A percentile compares a stretch with the other conserved stretches of the same genome.
Conservation (phyloP, 2,113 vertebrate genomes). For the Trichomycterus rosablanca region DNA sequence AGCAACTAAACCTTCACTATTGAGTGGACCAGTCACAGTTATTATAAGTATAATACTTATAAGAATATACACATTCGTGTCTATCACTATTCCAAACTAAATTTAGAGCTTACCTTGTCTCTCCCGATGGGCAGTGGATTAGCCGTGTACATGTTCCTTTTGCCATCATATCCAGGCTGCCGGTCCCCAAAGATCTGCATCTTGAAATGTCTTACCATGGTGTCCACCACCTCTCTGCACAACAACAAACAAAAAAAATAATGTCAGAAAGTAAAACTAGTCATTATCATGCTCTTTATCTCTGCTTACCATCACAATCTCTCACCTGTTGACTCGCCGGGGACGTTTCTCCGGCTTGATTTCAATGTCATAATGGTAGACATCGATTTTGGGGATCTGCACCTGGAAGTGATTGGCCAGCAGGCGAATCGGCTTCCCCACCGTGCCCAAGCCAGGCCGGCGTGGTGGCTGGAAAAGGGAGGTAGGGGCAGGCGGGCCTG, state of each 20-base stretch:
- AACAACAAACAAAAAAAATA: neutral
- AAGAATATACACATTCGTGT: too few species aligned
- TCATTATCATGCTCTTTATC: neutral
- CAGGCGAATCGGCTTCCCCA: constrained; percentile 96
- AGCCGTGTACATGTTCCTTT: constrained; percentile 98
- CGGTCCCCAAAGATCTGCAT: constrained; percentile 98
- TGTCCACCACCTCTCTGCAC: constrained; percentile 92
- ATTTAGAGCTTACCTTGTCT: constrained; percentile 80
- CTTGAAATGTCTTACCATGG: constrained; percentile 98
- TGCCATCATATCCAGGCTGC: constrained; percentile 95
- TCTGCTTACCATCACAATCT: neutral
- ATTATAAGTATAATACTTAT: too few species aligned
- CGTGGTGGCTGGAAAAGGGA: constrained; percentile 96
- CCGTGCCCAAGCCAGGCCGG: constrained; percentile 92
- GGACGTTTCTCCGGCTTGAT: constrained; percentile 98
- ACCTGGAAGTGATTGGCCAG: constrained; percentile 99
- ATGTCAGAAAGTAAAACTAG: neutral
- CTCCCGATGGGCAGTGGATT: constrained; percentile 92
- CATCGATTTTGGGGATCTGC: constrained; percentile 99
- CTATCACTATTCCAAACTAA: too few species aligned
- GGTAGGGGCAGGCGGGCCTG: constrained; percentile 83
- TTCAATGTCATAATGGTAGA: constrained; percentile 98
- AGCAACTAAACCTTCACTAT: too few species aligned
- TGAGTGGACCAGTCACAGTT: too few species aligned
- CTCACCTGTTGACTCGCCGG: constrained; percentile 94